phyloP scores from a whole-genome alignment of 2,888 invertebrate genomes.

The Notocelia uddmanniana region DNA sequence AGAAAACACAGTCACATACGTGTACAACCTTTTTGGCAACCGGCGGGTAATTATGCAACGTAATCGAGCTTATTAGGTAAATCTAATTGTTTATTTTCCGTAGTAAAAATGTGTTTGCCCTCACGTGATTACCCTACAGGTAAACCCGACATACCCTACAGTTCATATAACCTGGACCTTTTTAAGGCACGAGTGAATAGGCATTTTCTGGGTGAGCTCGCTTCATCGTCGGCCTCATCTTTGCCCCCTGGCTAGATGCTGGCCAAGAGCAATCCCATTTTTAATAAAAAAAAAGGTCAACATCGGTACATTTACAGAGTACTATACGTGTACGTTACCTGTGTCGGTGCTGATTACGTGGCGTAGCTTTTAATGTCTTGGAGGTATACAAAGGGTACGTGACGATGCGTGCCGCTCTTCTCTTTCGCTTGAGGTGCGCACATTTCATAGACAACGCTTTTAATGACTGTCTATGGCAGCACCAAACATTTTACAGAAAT shows the following conservation, averaged over 20 bases:
- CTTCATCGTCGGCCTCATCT: too few species aligned
- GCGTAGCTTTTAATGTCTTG: slow-evolving; percentile 30
- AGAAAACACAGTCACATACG: background rate
- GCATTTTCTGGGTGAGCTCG: too few species aligned
- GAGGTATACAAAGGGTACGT: slow-evolving; percentile 30
- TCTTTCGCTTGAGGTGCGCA: slow-evolving; percentile 1
- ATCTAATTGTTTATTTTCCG: too few species aligned
- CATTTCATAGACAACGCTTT: slow-evolving; percentile 2
- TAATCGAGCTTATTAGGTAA: too few species aligned
- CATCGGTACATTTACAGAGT: background rate
- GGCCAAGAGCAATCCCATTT: too few species aligned
- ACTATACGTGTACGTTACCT: slow-evolving; percentile 10
- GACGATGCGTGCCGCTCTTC: slow-evolving; percentile 20
- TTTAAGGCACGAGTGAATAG: too few species aligned
- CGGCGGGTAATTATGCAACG: too few species aligned
- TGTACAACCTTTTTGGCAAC: background rate
- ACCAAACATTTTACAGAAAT: background rate
- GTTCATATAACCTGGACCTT: too few species aligned
- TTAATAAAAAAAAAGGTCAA: too few species aligned
- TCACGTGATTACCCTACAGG: too few species aligned
- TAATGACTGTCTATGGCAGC: slow-evolving; percentile 1
- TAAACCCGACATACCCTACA: too few species aligned
- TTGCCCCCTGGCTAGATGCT: too few species aligned
- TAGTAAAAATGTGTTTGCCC: background rate
- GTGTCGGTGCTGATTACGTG: slow-evolving; percentile 33